Evolutionary conservation across 1,140 invertebrate genomes (phyloP).

Genomic region (Archivesica marissinica): DNA sequence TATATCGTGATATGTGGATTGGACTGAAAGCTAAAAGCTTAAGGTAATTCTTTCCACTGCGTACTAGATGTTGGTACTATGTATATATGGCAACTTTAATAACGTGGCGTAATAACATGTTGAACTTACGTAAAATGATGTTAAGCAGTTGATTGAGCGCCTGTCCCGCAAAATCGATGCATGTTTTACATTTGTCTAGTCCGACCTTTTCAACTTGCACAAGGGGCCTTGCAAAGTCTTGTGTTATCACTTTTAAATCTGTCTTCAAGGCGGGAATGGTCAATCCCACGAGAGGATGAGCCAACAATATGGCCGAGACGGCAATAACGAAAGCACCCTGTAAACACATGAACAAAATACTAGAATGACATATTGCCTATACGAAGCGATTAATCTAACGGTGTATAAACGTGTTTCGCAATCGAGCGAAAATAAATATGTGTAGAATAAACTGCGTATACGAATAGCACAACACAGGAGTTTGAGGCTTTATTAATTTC

Average conservation of each 20-base stretch:
- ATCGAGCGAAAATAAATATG: too few species aligned
- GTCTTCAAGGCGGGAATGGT: slow-evolving; percentile 1
- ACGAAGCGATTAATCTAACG: not conserved
- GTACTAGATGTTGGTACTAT: too few species aligned
- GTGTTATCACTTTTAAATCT: not conserved
- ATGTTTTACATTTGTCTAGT: slow-evolving; percentile 70
- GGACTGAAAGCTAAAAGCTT: too few species aligned
- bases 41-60: too few species aligned
- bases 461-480: too few species aligned
- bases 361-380: not conserved
- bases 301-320: slow-evolving; percentile 33
- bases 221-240: not conserved
- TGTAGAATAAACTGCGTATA: too few species aligned
- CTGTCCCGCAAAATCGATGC: slow-evolving; percentile 75
- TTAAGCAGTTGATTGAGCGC: slow-evolving; percentile 76
- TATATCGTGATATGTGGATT: too few species aligned
- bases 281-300: slow-evolving; percentile 20
- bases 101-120: too few species aligned
- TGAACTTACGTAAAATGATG: slow-evolving; percentile 74
- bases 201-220: slow-evolving; percentile 11
- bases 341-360: too few species aligned
- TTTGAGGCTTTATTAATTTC: too few species aligned
- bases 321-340: slow-evolving; percentile 10
- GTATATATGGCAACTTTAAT: too few species aligned
- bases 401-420: too few species aligned